These are phyloP conservation scores for Eupithecia inturbata DNA, from an alignment of 2,888 invertebrate species.

Conservation along the genomic window DNA sequence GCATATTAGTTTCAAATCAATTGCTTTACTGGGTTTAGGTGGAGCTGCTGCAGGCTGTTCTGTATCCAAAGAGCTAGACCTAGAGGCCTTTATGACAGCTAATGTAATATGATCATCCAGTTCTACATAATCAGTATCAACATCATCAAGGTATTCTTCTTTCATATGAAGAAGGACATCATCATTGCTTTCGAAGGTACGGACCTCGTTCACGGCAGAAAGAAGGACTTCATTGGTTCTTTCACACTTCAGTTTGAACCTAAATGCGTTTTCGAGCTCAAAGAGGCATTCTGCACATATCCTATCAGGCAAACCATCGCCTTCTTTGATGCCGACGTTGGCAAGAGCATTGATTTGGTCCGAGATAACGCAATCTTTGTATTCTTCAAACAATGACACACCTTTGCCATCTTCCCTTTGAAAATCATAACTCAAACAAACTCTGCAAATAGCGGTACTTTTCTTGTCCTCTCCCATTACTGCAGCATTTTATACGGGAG, in stretches of 20 bases:
- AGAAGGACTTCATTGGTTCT: conserved; percentile 58
- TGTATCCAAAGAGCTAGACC: conserved; percentile 3
- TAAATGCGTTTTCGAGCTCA: conserved; percentile 64
- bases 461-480: conserved; percentile 41
- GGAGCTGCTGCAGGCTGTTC: background rate
- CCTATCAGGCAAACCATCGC: conserved; percentile 66
- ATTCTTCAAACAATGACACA: too few relatives aligned
- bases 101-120: conserved; percentile 24
- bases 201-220: conserved; percentile 11
- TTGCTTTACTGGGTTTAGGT: conserved; percentile 45
- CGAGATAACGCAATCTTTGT: too few relatives aligned
- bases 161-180: conserved; percentile 14
- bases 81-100: conserved; percentile 17
- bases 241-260: conserved; percentile 69
- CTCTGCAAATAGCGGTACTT: conserved; percentile 49
- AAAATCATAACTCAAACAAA: too few relatives aligned
- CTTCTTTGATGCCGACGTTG: conserved; percentile 60
- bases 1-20: conserved; percentile 58
- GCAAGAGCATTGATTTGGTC: too few relatives aligned
- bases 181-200: conserved; percentile 10
- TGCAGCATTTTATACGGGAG: background rate
- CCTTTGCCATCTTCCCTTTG: too few relatives aligned
- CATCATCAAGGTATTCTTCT: conserved; percentile 27
- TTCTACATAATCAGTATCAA: conserved; percentile 14
- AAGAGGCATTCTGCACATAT: conserved; percentile 68